Evolutionary conservation across 2,888 invertebrate species (phyloP), one percentile per base, ranked within the genome.

Genomic region (Plebejus anna): DNA sequence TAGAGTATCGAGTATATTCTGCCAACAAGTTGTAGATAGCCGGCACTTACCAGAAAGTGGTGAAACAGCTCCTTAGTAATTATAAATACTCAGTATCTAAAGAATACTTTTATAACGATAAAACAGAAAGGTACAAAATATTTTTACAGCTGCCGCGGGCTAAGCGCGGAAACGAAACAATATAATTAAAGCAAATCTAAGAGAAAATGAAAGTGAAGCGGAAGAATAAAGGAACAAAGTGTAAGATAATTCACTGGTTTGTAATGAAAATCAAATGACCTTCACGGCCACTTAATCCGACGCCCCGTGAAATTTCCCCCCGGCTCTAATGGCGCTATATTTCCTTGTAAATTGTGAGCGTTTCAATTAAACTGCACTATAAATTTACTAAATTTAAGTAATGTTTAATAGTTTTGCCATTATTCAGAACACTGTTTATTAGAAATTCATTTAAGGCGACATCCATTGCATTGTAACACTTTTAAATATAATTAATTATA

Each of bases 231-330:
- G 73, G 55, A 51, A 28, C 73, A 73, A 73, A 55, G 55, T 51
- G 73, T 73, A 32, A 51, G 51, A 73, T 73, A 51, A 73, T 75
- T 77, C 36, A 78, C 75, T 76, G 75, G 66, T 61, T 75, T 71
- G 76, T 75, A 78, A 78, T 76, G 77, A 70, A 76, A 78, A 76
- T 77, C 77, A 76, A 76, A 77, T 76, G 75, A 75, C 77, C 76
- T 76, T 79, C 76, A 51, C 76, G 76, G 77, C 76, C 70, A 79
- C 75, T 77, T 79, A 79, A 77, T 78, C 77, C 75, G 73, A 57
- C 57, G 32, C 70, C 70, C 57, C 55, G 66, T 72, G 51, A 73
- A 76, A 76, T 79, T 79, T 75, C 66, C 75, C 73, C 76, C 75
- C 61, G 66, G 76, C 76, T 77, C 28, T 73, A 73, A 73, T 73